A percentile compares a stretch with the other conserved stretches of the same genome.
phyloP scores from a whole-genome alignment of 92 coral and sea anemone species.

The Epizoanthus illoricatus region DNA sequence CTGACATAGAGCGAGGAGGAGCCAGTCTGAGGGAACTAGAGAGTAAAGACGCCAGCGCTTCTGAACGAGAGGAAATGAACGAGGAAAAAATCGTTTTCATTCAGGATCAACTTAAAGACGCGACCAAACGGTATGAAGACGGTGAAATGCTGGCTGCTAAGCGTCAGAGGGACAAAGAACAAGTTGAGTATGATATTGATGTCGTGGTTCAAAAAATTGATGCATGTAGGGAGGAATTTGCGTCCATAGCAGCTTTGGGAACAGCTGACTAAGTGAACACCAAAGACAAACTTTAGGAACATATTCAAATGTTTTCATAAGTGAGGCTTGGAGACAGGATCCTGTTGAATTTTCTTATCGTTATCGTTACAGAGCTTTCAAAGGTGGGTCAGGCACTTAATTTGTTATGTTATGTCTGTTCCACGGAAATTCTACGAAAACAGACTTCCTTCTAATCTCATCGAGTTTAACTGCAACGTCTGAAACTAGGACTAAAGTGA shows the following conservation, averaged over 20 bases:
- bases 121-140: slow-evolving; percentile 18
- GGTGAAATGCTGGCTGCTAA: slow-evolving; percentile 31
- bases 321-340: neutral
- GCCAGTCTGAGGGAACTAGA: slow-evolving; percentile 23
- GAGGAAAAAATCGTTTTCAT: slow-evolving; percentile 46
- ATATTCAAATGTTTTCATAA: neutral
- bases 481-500: neutral
- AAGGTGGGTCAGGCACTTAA: slow-evolving; percentile 4
- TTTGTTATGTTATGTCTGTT: neutral
- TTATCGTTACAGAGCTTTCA: neutral
- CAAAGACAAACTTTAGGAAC: neutral
- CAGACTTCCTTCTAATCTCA: neutral
- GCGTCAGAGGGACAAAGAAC: slow-evolving; percentile 25
- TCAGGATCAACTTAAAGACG: slow-evolving; percentile 33
- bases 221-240: slow-evolving; percentile 36
- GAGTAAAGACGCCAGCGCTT: slow-evolving; percentile 41
- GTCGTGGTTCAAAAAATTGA: slow-evolving; percentile 16
- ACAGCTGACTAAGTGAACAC: neutral
- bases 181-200: slow-evolving; percentile 37
- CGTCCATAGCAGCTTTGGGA: slow-evolving; percentile 29
- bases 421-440: neutral
- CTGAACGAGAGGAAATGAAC: slow-evolving; percentile 47
- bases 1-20: slow-evolving; percentile 2
- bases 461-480: neutral
- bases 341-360: neutral